Percentiles rank a stretch among this genome's conserved stretches.
These are phyloP conservation scores for Megalonaias nervosa DNA, from an alignment of 1,140 invertebrate species.

Conservation along the genomic window DNA sequence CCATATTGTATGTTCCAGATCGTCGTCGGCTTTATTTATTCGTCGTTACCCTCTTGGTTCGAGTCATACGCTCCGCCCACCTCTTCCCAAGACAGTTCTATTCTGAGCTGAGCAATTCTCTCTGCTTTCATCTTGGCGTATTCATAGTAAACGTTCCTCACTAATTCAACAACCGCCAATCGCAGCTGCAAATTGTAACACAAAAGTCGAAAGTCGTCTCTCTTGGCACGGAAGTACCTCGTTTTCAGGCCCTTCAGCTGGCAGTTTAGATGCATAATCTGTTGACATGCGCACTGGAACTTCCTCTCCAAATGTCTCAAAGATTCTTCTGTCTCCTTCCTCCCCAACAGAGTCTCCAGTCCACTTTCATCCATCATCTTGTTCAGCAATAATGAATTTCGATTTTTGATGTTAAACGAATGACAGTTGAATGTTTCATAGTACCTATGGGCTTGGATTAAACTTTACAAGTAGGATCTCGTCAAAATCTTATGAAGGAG, in stretches of 20 bases:
- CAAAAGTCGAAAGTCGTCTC: conserved; percentile 18
- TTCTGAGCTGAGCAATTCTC: conserved; percentile 16
- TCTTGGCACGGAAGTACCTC: conserved; percentile 21
- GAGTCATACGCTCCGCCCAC: background rate
- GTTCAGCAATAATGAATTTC: no score
- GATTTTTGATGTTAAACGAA: no score
- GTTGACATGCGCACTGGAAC: conserved; percentile 18
- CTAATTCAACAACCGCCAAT: conserved; percentile 28
- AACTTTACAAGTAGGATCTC: no score
- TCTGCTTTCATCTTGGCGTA: conserved; percentile 31
- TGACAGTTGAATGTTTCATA: no score
- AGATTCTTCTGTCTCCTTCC: background rate
- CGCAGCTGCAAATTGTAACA: conserved; percentile 30
- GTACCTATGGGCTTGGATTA: no score
- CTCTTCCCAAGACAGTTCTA: conserved; percentile 13
- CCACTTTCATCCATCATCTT: no score
- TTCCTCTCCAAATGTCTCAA: conserved; percentile 10
- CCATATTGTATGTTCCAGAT: no score
- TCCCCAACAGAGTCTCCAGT: no score
- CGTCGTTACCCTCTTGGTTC: no score
- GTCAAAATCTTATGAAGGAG: no score
- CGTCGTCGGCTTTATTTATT: no score
- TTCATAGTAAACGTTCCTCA: conserved; percentile 33
- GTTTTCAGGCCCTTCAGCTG: conserved; percentile 17
- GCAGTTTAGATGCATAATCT: conserved; percentile 9